Evolutionary conservation across 1,140 invertebrate species (phyloP), one percentile per base, ranked within the genome.

Genomic region (Atta texana): DNA sequence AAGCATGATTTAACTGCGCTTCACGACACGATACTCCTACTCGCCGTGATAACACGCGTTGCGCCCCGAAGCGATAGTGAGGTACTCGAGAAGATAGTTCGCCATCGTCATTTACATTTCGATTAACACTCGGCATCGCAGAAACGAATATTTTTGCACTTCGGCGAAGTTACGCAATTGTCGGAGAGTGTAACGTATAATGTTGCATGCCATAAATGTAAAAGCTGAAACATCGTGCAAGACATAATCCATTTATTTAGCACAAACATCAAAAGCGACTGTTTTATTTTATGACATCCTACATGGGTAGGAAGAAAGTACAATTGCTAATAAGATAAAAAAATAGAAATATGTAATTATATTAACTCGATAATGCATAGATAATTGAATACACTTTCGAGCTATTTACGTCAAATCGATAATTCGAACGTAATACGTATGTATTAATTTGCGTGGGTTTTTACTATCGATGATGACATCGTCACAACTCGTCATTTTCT

Each of bases 381-480:
- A 21, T 55, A 74, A 74, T 59, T 14, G 39, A n/a, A 61, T 39
- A 55, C 0, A 39, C 68, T 10, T 61, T 21, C 39, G 49, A 59
- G 44, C 2, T 10, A 49, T 51, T 21, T 61, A 31, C 44, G 55
- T 51, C 21, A 24, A 28, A 51, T 24, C n/a, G 55, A 44, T 57
- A 49, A 44, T 34, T 59, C 68, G 12, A 12, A 57, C 34, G 16
- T 55, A 75, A 51, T 21, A 2, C 24, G 7, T 18, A 4, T 24
- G 12, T 18, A 24, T n/a, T 75, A 74, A 74, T 84, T 84, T 61
- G 69, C 69, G 80, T 84, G 28, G 68, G 69, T 44, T 72, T 49
- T n/a, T 28, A 44, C 69, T 75, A 34, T 84, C 71, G 71, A 61
- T 74, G 68, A 82, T 74, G 68, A 82, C 68, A 61, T 82, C 55